phyloP scores from a whole-genome alignment of 1,140 invertebrate genomes.

The Lordiphosa collinella region DNA sequence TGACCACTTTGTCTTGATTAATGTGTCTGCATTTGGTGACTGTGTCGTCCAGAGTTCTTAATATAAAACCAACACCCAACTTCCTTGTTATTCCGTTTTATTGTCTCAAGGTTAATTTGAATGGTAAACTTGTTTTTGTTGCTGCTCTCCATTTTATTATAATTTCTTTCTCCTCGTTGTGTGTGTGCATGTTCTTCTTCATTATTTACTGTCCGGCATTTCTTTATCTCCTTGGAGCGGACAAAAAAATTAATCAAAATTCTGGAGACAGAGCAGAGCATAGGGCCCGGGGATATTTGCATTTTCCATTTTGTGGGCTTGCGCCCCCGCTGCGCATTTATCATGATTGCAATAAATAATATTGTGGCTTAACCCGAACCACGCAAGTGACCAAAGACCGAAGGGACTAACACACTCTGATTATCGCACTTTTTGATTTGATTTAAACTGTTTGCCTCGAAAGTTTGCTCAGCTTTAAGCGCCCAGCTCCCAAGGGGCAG shows the following conservation, averaged over 20 bases:
- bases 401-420: not conserved
- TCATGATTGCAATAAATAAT: conserved; percentile 67
- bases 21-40: conserved; percentile 51
- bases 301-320: conserved; percentile 40
- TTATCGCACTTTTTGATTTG: conserved; percentile 6
- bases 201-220: conserved; percentile 23
- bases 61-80: not conserved
- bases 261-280: conserved; percentile 34
- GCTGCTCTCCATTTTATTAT: conserved; percentile 40
- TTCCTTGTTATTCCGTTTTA: conserved; percentile 36
- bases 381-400: conserved; percentile 18
- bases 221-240: not conserved
- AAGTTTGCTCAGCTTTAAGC: conserved; percentile 15
- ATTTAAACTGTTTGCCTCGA: conserved; percentile 21
- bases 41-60: not conserved
- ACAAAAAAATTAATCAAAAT: conserved; percentile 57
- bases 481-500: too few relatives aligned
- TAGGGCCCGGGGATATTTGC: conserved; percentile 40
- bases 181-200: conserved; percentile 2
- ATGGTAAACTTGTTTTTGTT: conserved; percentile 46
- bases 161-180: conserved; percentile 20
- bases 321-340: conserved; percentile 33
- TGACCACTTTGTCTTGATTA: conserved; percentile 70
- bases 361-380: conserved; percentile 37
- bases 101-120: conserved; percentile 75